Conservation (phyloP, 2,797 vertebrate species). For the Enteromius anoplus region DNA sequence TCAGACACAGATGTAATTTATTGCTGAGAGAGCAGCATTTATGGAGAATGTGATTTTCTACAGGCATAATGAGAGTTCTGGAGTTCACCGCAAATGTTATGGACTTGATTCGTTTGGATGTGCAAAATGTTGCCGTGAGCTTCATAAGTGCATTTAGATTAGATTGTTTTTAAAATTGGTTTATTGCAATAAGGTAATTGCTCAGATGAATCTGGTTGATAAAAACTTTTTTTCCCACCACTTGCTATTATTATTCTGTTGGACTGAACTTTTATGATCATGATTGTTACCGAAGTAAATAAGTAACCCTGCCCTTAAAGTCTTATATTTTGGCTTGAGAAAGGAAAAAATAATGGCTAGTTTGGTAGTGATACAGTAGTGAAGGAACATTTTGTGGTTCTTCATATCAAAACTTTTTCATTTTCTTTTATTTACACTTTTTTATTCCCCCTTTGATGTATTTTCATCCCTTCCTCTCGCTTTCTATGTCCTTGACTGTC, state of each 20-base stretch:
- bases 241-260: constrained; percentile 31
- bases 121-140: constrained; percentile 46
- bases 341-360: constrained; percentile 21
- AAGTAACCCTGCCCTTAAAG: not conserved
- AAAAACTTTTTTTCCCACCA: not conserved
- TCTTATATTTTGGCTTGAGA: constrained; percentile 21
- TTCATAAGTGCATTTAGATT: constrained; percentile 46
- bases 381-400: not conserved
- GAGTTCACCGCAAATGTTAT: constrained; percentile 73
- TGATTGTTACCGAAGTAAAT: constrained; percentile 30
- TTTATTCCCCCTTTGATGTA: constrained; percentile 39
- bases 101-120: constrained; percentile 54
- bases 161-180: constrained; percentile 52
- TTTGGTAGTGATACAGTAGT: not conserved
- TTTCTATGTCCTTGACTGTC: constrained; percentile 76
- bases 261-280: constrained; percentile 26
- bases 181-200: constrained; percentile 50
- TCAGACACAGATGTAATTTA: constrained; percentile 73
- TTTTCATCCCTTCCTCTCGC: constrained; percentile 52
- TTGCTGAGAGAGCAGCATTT: constrained; percentile 58
- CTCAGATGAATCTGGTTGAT: constrained; percentile 44
- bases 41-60: constrained; percentile 64
- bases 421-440: constrained; percentile 16
- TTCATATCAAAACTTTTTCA: constrained; percentile 54
- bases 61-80: constrained; percentile 74